A percentile compares a stretch with the other conserved stretches of the same genome.
These are phyloP conservation scores for Nibea coibor DNA, from an alignment of 2,113 vertebrate species.

Conservation along the genomic window DNA sequence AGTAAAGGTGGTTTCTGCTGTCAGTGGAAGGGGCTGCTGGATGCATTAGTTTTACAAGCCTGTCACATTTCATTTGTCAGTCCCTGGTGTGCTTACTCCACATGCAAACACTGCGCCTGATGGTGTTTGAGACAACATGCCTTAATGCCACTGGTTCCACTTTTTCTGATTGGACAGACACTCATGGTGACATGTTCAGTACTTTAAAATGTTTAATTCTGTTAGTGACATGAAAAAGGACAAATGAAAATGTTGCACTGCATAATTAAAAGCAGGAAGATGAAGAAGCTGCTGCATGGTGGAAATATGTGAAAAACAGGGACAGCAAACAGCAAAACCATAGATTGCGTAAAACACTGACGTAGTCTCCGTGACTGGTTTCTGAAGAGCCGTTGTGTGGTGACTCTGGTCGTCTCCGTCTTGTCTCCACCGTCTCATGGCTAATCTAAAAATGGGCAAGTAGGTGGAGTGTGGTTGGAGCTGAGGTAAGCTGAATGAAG, in stretches of 20 bases:
- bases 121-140: conserved; percentile 9
- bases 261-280: too few relatives aligned
- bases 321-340: too few relatives aligned
- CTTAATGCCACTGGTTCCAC: conserved; percentile 1
- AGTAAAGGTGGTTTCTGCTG: conserved; percentile 68
- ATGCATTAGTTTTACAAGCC: conserved; percentile 75
- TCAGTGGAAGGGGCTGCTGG: conserved; percentile 60
- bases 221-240: too few relatives aligned
- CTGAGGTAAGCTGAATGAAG: too few relatives aligned
- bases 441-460: background rate
- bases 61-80: conserved; percentile 74
- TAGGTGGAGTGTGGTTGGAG: too few relatives aligned
- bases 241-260: too few relatives aligned
- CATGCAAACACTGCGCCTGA: conserved; percentile 24
- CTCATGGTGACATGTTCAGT: background rate
- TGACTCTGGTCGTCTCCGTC: too few relatives aligned
- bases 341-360: too few relatives aligned
- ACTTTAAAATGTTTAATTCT: background rate
- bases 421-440: too few relatives aligned
- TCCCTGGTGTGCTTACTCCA: conserved; percentile 36
- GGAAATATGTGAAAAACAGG: too few relatives aligned
- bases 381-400: too few relatives aligned
- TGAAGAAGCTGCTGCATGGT: background rate
- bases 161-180: background rate
- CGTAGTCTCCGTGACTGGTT: too few relatives aligned